Evolutionary conservation across 2,113 vertebrate genomes (phyloP), one percentile per base, ranked within the genome.

Genomic region (Myrmophylax atrothorax): DNA sequence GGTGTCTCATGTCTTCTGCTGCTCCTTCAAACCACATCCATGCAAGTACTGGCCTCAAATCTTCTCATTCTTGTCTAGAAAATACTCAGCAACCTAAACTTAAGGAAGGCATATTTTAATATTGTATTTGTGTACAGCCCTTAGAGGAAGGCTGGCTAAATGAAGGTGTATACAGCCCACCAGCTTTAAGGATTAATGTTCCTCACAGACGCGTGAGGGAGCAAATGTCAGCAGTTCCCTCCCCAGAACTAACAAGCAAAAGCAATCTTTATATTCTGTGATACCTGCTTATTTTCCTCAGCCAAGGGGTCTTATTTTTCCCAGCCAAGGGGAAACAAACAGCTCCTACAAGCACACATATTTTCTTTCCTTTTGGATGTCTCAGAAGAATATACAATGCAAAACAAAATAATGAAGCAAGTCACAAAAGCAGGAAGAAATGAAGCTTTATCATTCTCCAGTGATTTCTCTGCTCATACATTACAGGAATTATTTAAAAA

Each of bases 381-480:
- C 92, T 90, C 72, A 44, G 25, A 88, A 96, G 94, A 97, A 94
- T 90, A 90, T 88, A 95, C 96, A 96, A 96, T 96, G 88, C 85
- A 83, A 86, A 90, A 78, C 0, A 1, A 96, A 96, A 97, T 97
- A 96, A 96, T 93, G 72, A 90, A 96, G 64, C 0, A 1, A 64
- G 79, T 55, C 76, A 96, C 92, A 96, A 97, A 97, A 95, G 94
- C 93, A 96, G 96, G 94, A 97, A 97, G 90, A 96, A 96, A 96
- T 90, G 93, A 91, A 96, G 79, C 44, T 94, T 95, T 95, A 94
- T 96, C 90, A 90, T 96, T 88, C 94, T 96, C 79, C 83, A 93
- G 85, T 86, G 90, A 42, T 83, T 96, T 90, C 79, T 91, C 75
- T 86, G 52, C 28, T 93, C 79, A 42, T 59, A 88, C 75, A 33